Evolutionary conservation across 64 coral and sea anemone genomes (phyloP), one percentile per base, ranked within the genome.

Genomic region (Montipora cactus): DNA sequence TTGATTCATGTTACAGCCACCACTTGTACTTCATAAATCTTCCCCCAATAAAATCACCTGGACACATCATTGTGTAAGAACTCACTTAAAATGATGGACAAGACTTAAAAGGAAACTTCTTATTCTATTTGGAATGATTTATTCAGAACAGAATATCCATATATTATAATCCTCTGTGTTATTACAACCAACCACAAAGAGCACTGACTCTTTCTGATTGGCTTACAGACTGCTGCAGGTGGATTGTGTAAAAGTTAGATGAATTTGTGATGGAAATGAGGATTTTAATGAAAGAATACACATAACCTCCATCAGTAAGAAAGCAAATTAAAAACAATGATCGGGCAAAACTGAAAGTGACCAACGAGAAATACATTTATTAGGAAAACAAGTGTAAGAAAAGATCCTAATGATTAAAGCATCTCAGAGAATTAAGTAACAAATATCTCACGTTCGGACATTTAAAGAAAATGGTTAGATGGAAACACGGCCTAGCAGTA

Each of bases 151-250:
- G 18, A 70, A 71, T 37, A 2, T 37, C 37, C 50, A 86, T 86
- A 86, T 51, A 8, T 57, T 51, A 8, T 57, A 57, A 57, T 47
- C 82, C 64, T 71, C 7, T 71, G 2, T 18, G 45, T 71, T 49
- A 59, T 78, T 78, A 19, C 4, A 86, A 50, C 46, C 5, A 64
- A 86, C 82, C 82, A 86, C 82, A 86, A 47, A 72, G 66, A 22
- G 7, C 44, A 19, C 47, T 47, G 46, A 71, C 47, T 14, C 2
- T 16, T 7, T 71, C 12, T 86, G 82, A 86, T 86, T 86, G 82
- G 82, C 66, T 50, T 71, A 21, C 10, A 71, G 71, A 18, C 45
- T 49, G 4, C 15, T 48, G 82, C 82, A 86, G 82, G 82, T 86
- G 82, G 47, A 67, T 37, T 3, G 19, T 19, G 15, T 10, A 7